Evolutionary conservation across 2,113 vertebrate species (phyloP).

Genomic region (Limanda limanda): DNA sequence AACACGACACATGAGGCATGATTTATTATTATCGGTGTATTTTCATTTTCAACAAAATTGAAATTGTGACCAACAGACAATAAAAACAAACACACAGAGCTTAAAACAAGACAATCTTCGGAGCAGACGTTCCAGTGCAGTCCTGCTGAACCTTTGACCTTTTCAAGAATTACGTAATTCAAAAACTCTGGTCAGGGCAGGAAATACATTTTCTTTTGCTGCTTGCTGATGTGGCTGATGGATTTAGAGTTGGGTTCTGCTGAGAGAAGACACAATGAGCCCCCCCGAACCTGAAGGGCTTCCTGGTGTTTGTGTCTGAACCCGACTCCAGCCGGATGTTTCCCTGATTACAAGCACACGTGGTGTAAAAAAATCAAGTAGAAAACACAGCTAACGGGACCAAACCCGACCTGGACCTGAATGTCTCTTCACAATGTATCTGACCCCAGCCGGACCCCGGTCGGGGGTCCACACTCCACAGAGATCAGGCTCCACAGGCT

Average conservation of each 20-base stretch:
- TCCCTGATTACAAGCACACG: too few relatives aligned
- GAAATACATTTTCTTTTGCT: slow-evolving; percentile 35
- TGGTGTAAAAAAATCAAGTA: too few relatives aligned
- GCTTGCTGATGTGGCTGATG: neutral
- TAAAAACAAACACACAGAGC: slow-evolving; percentile 7
- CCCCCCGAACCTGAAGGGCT: too few relatives aligned
- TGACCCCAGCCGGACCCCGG: too few relatives aligned
- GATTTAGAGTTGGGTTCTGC: neutral
- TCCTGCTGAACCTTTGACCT: slow-evolving; percentile 30
- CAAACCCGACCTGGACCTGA: too few relatives aligned
- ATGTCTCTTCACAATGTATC: too few relatives aligned
- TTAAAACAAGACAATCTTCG: neutral
- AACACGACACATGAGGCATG: slow-evolving; percentile 16
- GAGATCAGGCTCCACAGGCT: neutral
- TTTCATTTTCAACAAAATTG: slow-evolving; percentile 25
- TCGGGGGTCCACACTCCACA: too few relatives aligned
- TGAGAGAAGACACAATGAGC: too few relatives aligned
- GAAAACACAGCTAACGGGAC: too few relatives aligned
- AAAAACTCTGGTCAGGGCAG: slow-evolving; percentile 34
- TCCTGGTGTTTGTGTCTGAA: too few relatives aligned
- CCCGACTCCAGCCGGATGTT: too few relatives aligned
- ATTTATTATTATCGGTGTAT: slow-evolving; percentile 22
- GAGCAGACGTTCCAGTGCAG: slow-evolving; percentile 32
- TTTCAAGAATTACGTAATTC: neutral
- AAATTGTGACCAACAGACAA: slow-evolving; percentile 23